Conservation (phyloP, 92 coral and sea anemone genomes). For the Desmophyllum pertusum region DNA sequence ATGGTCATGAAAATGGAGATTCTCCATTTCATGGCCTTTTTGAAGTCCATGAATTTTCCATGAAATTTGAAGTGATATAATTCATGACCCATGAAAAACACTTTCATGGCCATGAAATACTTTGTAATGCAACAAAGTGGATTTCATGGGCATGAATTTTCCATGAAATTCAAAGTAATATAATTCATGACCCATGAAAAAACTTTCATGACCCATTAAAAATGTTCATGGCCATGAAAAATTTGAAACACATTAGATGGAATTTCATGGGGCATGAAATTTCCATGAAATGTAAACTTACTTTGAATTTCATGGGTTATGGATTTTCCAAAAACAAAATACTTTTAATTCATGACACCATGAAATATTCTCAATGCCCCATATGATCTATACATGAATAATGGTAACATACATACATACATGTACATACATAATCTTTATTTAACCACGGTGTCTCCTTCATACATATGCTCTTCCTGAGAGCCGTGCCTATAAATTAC, state of each 20-base stretch:
- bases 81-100: slow-evolving; percentile 8
- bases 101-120: not conserved
- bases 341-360: not conserved
- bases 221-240: not conserved
- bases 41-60: not conserved
- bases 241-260: no score
- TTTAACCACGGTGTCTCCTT: no score
- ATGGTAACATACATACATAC: no score
- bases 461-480: no score
- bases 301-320: slow-evolving; percentile 20
- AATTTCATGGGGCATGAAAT: slow-evolving; percentile 5
- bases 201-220: no score
- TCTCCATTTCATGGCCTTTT: slow-evolving; percentile 2
- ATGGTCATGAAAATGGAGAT: slow-evolving; percentile 20
- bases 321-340: slow-evolving; percentile 7
- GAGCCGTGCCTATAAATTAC: no score
- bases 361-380: no score
- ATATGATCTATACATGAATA: no score
- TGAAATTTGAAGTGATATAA: not conserved
- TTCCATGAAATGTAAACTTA: not conserved
- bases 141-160: not conserved
- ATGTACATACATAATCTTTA: no score
- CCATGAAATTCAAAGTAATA: not conserved
- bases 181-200: not conserved
- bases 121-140: no score